A percentile compares a stretch with the other conserved stretches of the same genome.
Conservation (phyloP, 2,888 invertebrate genomes). For the Dynastes maya region DNA sequence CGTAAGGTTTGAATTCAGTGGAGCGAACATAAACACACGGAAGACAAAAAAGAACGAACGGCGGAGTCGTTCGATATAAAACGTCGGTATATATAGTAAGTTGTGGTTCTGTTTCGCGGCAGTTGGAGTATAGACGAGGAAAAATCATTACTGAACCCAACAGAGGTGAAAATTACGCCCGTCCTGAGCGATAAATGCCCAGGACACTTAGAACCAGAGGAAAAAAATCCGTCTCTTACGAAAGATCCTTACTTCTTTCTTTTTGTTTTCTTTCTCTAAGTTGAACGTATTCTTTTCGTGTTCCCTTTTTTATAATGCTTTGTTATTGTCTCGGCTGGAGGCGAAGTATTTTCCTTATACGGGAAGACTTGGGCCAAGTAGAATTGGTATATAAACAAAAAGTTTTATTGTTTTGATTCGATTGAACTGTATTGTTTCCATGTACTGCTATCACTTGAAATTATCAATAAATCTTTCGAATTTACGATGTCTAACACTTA, state of each 20-base stretch:
- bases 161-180: slow-evolving; percentile 65
- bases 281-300: slow-evolving; percentile 28
- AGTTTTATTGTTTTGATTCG: no score
- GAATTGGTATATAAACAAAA: no score
- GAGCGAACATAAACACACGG: slow-evolving; percentile 53
- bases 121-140: slow-evolving; percentile 51
- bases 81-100: slow-evolving; percentile 17
- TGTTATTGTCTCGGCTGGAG: slow-evolving; percentile 32
- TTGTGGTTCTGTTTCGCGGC: slow-evolving; percentile 44
- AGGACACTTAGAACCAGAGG: slow-evolving; percentile 32
- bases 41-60: slow-evolving; percentile 51
- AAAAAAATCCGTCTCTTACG: slow-evolving; percentile 41
- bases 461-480: no score
- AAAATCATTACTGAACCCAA: slow-evolving; percentile 64
- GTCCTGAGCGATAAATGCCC: slow-evolving; percentile 57
- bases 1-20: slow-evolving; percentile 51
- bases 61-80: slow-evolving; percentile 39
- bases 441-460: no score
- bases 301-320: slow-evolving; percentile 43
- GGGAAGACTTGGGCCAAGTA: no score
- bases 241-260: slow-evolving; percentile 33
- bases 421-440: no score
- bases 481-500: no score
- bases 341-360: background rate
- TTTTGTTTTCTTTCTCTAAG: slow-evolving; percentile 26